These are phyloP conservation scores for Cheilosia vulpina DNA, from an alignment of 2,888 invertebrate species.

Conservation along the genomic window DNA sequence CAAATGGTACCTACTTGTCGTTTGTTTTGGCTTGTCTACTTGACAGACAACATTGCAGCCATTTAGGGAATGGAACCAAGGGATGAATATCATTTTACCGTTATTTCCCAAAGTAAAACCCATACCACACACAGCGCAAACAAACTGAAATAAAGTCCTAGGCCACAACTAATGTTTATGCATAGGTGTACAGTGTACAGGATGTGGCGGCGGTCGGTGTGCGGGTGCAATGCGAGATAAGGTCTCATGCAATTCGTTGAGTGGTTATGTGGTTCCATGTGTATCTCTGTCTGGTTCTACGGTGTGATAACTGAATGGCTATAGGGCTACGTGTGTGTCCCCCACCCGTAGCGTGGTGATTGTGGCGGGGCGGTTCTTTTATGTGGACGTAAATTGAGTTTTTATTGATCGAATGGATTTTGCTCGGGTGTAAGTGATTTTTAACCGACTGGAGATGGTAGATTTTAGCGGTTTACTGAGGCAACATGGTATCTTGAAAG, in stretches of 20 bases:
- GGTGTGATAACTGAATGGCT: conserved; percentile 38
- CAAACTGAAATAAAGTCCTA: conserved; percentile 68
- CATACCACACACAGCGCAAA: conserved; percentile 14
- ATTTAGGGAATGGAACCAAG: conserved; percentile 36
- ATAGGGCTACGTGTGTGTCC: conserved; percentile 11
- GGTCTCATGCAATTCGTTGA: conserved; percentile 71
- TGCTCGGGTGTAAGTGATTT: conserved; percentile 60
- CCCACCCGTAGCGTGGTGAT: conserved; percentile 51
- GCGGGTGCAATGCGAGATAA: conserved; percentile 47
- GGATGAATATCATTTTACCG: conserved; percentile 55
- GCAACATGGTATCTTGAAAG: background rate
- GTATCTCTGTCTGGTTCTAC: conserved; percentile 32
- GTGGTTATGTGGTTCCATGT: conserved; percentile 66
- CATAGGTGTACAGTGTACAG: conserved; percentile 69
- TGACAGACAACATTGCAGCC: conserved; percentile 69
- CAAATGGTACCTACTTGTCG: conserved; percentile 40
- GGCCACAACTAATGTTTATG: conserved; percentile 74
- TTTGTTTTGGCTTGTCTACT: conserved; percentile 70
- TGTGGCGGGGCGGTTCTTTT: conserved; percentile 43
- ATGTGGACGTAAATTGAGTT: conserved; percentile 45
- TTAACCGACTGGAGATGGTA: conserved; percentile 13
- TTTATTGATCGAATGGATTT: conserved; percentile 58
- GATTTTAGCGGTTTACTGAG: background rate
- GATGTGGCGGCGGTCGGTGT: conserved; percentile 38
- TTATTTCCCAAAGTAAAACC: conserved; percentile 26